These are phyloP conservation scores for Galaxea fascicularis DNA, from an alignment of 92 coral and sea anemone species.

Conservation along the genomic window DNA sequence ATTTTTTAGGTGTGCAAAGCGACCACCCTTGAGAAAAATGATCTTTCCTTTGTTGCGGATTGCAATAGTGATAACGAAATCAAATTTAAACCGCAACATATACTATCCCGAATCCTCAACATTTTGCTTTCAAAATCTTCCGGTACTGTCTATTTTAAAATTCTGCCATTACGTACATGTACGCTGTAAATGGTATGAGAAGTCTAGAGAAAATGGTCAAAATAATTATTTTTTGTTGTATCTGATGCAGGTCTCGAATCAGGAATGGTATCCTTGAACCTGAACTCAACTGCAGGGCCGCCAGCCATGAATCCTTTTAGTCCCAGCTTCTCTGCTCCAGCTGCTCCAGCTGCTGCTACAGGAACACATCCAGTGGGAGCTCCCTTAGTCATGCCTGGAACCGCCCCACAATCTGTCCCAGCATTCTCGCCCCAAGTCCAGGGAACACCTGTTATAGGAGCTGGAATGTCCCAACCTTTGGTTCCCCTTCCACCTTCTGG, in stretches of 20 bases:
- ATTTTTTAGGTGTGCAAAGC: no score
- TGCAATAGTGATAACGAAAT: no score
- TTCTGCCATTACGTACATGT: no score
- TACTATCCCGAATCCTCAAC: no score
- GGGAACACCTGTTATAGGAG: constrained; percentile 28
- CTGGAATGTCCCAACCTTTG: constrained; percentile 20
- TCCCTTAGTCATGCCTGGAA: constrained; percentile 33
- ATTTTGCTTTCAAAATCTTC: no score
- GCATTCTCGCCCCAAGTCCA: constrained; percentile 67
- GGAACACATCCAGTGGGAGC: constrained; percentile 47
- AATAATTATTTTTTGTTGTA: background rate
- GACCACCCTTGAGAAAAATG: no score
- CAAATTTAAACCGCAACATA: no score
- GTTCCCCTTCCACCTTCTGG: constrained; percentile 29
- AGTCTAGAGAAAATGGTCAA: no score
- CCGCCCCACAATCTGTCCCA: constrained; percentile 51
- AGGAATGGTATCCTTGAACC: constrained; percentile 82
- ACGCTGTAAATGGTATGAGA: no score
- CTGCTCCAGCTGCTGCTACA: constrained; percentile 42
- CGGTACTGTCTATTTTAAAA: no score
- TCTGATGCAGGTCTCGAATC: constrained; percentile 80
- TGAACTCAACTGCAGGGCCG: constrained; percentile 72
- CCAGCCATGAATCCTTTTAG: constrained; percentile 91
- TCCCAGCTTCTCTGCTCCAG: constrained; percentile 56
- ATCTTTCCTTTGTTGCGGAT: no score